Conservation (phyloP, 2,797 vertebrate genomes). For the Clarias pachynema region DNA sequence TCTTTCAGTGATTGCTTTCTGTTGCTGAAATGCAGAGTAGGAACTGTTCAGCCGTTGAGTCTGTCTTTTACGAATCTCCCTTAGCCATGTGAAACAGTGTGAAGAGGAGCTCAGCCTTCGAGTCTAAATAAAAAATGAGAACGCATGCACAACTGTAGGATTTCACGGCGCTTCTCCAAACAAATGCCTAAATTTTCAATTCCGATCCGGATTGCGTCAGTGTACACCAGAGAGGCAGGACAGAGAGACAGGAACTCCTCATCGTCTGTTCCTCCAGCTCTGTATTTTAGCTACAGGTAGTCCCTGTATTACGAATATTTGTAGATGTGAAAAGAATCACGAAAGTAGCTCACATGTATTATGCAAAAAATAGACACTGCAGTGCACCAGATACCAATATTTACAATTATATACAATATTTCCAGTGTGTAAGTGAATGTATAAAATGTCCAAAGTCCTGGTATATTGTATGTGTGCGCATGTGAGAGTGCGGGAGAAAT, state of each 20-base stretch:
- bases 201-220: not conserved
- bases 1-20: not conserved
- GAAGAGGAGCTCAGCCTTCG: slow-evolving; percentile 21
- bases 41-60: not conserved
- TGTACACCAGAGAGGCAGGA: not conserved
- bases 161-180: not conserved
- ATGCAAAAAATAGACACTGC: too few species aligned
- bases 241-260: not conserved
- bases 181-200: not conserved
- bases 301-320: too few species aligned
- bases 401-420: too few species aligned
- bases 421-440: too few species aligned
- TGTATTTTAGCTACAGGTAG: not conserved
- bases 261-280: not conserved
- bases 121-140: slow-evolving; percentile 20
- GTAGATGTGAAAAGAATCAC: too few species aligned
- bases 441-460: too few species aligned
- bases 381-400: too few species aligned
- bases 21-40: not conserved
- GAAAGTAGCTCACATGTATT: too few species aligned
- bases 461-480: too few species aligned
- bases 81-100: slow-evolving; percentile 7
- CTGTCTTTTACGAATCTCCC: not conserved
- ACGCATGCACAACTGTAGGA: not conserved
- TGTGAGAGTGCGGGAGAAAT: too few species aligned